phyloP scores from a whole-genome alignment of 2,797 vertebrate species.

The Premnoplex brunnescens region DNA sequence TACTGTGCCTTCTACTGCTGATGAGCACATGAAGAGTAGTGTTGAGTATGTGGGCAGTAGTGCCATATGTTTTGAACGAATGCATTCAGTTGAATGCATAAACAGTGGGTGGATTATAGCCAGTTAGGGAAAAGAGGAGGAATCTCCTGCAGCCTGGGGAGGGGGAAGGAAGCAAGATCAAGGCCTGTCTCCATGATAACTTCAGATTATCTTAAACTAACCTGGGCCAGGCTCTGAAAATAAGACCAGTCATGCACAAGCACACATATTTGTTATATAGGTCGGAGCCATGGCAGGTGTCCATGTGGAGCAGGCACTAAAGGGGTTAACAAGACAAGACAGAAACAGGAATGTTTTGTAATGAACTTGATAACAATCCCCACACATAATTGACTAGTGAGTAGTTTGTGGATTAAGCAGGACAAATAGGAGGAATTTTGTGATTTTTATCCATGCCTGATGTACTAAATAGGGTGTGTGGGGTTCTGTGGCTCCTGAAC shows the following conservation, averaged over 20 bases:
- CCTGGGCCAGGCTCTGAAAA: background rate
- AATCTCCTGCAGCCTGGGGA: background rate
- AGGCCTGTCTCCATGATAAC: background rate
- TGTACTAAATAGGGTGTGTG: background rate
- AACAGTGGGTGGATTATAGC: constrained; percentile 22
- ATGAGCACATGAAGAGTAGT: background rate
- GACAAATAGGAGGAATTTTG: background rate
- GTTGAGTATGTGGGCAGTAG: constrained; percentile 22
- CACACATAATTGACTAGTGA: background rate
- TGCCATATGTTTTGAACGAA: constrained; percentile 41
- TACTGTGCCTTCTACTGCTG: background rate
- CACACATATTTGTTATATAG: background rate
- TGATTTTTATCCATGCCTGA: background rate
- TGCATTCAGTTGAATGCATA: background rate
- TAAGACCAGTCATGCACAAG: background rate
- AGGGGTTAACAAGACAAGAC: background rate
- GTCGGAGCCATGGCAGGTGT: background rate
- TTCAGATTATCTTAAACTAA: background rate
- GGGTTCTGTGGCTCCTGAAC: background rate
- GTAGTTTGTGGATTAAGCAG: background rate
- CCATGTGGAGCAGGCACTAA: background rate
- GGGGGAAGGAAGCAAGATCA: background rate
- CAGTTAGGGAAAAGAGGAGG: background rate
- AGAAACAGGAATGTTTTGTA: background rate
- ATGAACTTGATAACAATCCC: background rate